phyloP scores from a whole-genome alignment of 1,140 invertebrate genomes.

The Physella acuta region DNA sequence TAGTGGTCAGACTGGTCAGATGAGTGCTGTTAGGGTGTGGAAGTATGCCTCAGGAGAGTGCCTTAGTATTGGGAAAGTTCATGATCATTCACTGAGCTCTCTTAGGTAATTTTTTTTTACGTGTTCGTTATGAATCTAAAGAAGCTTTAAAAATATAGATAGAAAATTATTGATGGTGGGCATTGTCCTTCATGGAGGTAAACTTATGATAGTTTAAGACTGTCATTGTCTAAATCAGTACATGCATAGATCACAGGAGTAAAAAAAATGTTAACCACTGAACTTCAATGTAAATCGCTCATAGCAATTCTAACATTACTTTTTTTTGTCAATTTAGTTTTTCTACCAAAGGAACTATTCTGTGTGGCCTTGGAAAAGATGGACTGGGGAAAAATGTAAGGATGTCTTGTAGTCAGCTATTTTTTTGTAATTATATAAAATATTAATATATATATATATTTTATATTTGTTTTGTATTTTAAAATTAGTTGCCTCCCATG shows the following conservation, averaged over 20 bases:
- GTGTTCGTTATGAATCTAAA: too few species aligned
- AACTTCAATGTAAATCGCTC: too few species aligned
- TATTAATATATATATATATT: not conserved
- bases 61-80: slow-evolving; percentile 54
- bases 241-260: too few species aligned
- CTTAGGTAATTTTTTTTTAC: slow-evolving; percentile 49
- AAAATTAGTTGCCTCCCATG: not conserved
- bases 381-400: slow-evolving; percentile 57
- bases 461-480: not conserved
- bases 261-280: too few species aligned
- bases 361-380: slow-evolving; percentile 59
- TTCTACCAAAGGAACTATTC: slow-evolving; percentile 49
- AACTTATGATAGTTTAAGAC: too few species aligned
- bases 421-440: not conserved
- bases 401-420: slow-evolving; percentile 6
- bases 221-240: too few species aligned
- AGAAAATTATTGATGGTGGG: too few species aligned
- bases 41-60: slow-evolving; percentile 53
- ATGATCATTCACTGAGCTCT: slow-evolving; percentile 51
- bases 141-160: too few species aligned
- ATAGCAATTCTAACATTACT: too few species aligned
- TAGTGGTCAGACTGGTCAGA: slow-evolving; percentile 55
- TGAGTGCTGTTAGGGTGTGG: slow-evolving; percentile 58
- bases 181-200: too few species aligned
- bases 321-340: slow-evolving; percentile 47